Percentiles rank a stretch among this genome's conserved stretches.
Evolutionary conservation across 2,797 vertebrate genomes (phyloP).

Genomic region (Oreortyx pictus): DNA sequence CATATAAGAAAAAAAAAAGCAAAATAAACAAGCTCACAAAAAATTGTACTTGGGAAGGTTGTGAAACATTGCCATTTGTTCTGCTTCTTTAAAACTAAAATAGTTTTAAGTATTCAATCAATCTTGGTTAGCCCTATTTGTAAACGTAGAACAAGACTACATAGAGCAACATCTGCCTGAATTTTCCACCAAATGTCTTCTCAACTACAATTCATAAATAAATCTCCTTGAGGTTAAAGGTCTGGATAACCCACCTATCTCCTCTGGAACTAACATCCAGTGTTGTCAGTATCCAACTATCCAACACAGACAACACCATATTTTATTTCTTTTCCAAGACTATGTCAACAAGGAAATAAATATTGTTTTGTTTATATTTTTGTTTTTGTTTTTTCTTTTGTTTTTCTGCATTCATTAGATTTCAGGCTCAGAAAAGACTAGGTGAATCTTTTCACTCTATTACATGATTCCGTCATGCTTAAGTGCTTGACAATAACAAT

Average conservation of each 20-base stretch:
- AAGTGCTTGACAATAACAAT: neutral
- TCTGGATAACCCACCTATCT: neutral
- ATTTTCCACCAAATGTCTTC: slow-evolving; percentile 4
- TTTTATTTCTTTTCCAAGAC: neutral
- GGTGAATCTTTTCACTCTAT: neutral
- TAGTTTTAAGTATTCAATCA: neutral
- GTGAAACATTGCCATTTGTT: neutral
- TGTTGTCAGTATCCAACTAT: neutral
- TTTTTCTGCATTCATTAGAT: neutral
- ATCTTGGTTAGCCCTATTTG: neutral
- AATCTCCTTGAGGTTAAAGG: slow-evolving; percentile 25
- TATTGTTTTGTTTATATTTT: neutral
- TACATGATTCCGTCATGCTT: neutral
- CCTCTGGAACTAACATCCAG: neutral
- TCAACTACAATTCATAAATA: neutral
- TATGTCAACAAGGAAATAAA: neutral
- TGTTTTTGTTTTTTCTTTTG: neutral
- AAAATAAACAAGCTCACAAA: neutral
- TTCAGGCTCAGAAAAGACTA: neutral
- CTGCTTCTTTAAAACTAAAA: neutral
- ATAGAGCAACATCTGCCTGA: slow-evolving; percentile 36
- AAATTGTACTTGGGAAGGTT: neutral
- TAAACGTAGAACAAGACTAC: neutral
- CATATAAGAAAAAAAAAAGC: neutral
- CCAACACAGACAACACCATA: neutral